Base-by-base conservation (phyloP, 1,140 invertebrate species). In the Cyclina sinensis region DNA sequence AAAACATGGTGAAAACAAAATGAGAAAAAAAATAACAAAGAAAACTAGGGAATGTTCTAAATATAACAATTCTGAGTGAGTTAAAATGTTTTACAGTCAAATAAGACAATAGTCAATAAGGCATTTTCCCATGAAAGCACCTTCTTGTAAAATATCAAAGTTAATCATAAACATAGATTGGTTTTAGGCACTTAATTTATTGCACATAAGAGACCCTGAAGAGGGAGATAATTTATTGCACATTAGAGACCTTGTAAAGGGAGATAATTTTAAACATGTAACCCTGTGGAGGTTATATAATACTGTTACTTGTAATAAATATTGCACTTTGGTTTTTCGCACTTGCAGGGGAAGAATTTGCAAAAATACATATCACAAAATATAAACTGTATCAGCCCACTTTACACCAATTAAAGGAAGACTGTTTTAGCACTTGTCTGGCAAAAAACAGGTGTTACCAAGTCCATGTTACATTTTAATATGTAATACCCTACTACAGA, bases 21-120 rank as follows among this genome's bases (percentile, higher is more conserved):
- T 27, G 1, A 14, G 14, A 14, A 7, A 43, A 43, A 43, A 4
- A 43, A 14, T 62, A n/a, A 62, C 24, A 62, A 62, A 62, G 57
- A 62, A 11, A 62, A 62, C 24, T 14, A 62, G 57, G 57, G 57
- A 62, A 62, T 62, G 57, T 62, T 62, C 57, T 62, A 62, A 62
- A 62, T 43, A 43, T 43, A 62, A 62, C 57, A 27, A 24, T 62
- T 11, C 57, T 62, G 57, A n/a, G 7, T 27, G n/a, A 62, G 27
- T n/a, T 62, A n/a, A 62, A 27, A 7, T 11, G 3, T n/a, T 62
- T 27, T 62, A 27, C 57, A 62, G 57, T 62, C 57, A 27, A 62
- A 62, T 24, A 27, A 62, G 57, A 62, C 57, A 27, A 7, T 4
- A 24, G 4, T 27, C 57, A 27, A 27, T 1, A 62, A n/a, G 57